phyloP scores from a whole-genome alignment of 2,888 invertebrate species.

The Bellardia bayeri region DNA sequence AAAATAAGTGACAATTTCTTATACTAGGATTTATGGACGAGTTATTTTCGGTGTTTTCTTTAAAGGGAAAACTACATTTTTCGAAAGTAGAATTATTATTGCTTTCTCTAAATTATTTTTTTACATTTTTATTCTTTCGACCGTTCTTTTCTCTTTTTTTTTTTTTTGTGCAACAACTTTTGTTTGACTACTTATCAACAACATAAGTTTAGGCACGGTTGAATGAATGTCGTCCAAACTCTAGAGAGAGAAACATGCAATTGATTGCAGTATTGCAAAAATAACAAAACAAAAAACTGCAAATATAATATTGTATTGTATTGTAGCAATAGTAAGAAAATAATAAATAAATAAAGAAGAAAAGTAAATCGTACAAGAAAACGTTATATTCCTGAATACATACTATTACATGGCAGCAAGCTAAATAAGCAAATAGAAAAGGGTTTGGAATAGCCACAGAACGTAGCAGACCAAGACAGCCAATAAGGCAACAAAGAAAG shows the following conservation, averaged over 20 bases:
- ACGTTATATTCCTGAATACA: not conserved
- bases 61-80: not conserved
- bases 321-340: slow-evolving; percentile 39
- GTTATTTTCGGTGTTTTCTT: too few species aligned
- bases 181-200: slow-evolving; percentile 70
- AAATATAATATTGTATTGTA: slow-evolving; percentile 53
- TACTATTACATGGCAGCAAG: not conserved
- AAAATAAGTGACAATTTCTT: too few species aligned
- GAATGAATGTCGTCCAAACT: slow-evolving; percentile 68
- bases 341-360: slow-evolving; percentile 23
- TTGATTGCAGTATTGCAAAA: slow-evolving; percentile 42
- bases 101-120: slow-evolving; percentile 7
- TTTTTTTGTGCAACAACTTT: slow-evolving; percentile 21
- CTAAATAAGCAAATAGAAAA: slow-evolving; percentile 27
- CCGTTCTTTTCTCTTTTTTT: not conserved
- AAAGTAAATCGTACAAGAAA: slow-evolving; percentile 38
- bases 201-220: slow-evolving; percentile 72
- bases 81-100: not conserved
- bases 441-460: slow-evolving; percentile 43
- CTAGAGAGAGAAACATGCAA: slow-evolving; percentile 50
- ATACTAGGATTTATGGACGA: too few species aligned
- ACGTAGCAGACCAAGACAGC: slow-evolving; percentile 19
- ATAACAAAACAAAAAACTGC: slow-evolving; percentile 5
- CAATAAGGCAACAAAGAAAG: slow-evolving; percentile 35
- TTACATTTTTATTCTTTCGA: not conserved